These are phyloP conservation scores for Macrotis lagotis DNA, from an alignment of 2,113 vertebrate genomes.

Conservation along the genomic window DNA sequence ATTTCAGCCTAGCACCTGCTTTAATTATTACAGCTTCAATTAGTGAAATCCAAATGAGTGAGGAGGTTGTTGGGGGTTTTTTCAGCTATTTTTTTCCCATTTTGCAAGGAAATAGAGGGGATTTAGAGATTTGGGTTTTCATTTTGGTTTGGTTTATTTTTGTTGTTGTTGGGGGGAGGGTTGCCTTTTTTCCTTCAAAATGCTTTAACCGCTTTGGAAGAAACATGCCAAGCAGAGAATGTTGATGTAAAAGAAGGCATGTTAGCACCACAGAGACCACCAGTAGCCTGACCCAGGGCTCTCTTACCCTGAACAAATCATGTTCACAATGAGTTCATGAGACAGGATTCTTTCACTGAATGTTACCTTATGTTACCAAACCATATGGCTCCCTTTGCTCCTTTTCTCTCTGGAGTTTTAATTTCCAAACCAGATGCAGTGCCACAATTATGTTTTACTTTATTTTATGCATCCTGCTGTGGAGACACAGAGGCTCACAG, in stretches of 20 bases:
- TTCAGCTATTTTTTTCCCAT: background rate
- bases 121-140: background rate
- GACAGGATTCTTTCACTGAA: conserved; percentile 22
- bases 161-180: background rate
- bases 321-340: conserved; percentile 53
- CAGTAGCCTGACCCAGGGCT: conserved; percentile 9
- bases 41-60: background rate
- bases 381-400: conserved; percentile 65
- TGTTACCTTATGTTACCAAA: conserved; percentile 50
- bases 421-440: conserved; percentile 73
- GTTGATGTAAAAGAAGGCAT: background rate
- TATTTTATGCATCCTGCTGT: conserved; percentile 74
- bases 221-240: background rate
- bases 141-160: background rate
- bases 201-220: background rate
- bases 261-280: background rate
- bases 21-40: background rate
- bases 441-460: conserved; percentile 77
- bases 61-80: background rate
- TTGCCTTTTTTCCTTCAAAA: background rate
- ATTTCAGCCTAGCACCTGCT: background rate
- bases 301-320: conserved; percentile 53
- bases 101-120: background rate
- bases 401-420: conserved; percentile 72
- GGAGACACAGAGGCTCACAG: conserved; percentile 72